A percentile compares a stretch with the other conserved stretches of the same genome.
These are phyloP conservation scores for Parnassius mnemosyne DNA, from an alignment of 2,888 invertebrate species.

Conservation along the genomic window DNA sequence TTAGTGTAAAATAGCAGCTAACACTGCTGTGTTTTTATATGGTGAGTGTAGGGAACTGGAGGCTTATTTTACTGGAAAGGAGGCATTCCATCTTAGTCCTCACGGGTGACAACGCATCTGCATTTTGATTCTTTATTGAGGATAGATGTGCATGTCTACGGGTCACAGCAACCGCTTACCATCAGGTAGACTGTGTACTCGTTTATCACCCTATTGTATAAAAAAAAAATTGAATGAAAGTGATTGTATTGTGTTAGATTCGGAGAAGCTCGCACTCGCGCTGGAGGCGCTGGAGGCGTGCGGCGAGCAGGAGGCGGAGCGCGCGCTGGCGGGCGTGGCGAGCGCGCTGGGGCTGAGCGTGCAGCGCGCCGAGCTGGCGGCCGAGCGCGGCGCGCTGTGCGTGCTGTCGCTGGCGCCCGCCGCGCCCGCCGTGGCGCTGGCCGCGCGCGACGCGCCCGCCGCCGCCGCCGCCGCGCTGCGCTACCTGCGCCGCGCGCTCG, in stretches of 20 bases:
- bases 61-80: no score
- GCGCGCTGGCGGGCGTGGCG: conserved; percentile 36
- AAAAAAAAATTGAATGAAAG: no score
- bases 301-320: conserved; percentile 18
- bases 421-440: conserved; percentile 44
- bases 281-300: conserved; percentile 27
- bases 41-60: no score
- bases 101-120: no score
- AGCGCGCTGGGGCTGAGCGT: conserved; percentile 38
- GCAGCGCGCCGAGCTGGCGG: conserved; percentile 19
- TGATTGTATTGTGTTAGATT: conserved; percentile 27
- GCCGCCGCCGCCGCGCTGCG: conserved; percentile 42
- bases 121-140: no score
- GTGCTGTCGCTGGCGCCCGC: conserved; percentile 41
- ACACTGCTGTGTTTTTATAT: no score
- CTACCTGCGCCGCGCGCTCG: conserved; percentile 45
- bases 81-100: no score
- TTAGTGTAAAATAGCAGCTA: no score
- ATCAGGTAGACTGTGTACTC: no score
- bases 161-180: no score
- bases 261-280: conserved; percentile 29
- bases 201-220: no score
- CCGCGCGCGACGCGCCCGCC: conserved; percentile 31
- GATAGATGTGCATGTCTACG: no score
- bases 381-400: conserved; percentile 29